Conservation (phyloP, 2,888 invertebrate genomes). For the Cancer borealis region DNA sequence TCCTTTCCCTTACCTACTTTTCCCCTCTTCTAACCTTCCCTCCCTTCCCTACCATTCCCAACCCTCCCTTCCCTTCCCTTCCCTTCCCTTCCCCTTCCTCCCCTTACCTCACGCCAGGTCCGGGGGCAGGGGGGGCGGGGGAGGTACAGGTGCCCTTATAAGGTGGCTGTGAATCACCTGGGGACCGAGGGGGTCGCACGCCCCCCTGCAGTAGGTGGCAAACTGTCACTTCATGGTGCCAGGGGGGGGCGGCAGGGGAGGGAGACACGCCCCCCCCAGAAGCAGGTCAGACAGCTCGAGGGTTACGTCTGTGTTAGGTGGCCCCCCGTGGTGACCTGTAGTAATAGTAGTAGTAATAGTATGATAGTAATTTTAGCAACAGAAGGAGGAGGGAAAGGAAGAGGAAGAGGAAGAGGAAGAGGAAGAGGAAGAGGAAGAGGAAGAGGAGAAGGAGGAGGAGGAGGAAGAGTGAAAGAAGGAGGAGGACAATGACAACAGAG, state of each 20-base stretch:
- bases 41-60: neutral
- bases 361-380: neutral
- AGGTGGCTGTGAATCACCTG: neutral
- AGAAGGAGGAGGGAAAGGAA: too few relatives aligned
- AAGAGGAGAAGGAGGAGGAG: too few relatives aligned
- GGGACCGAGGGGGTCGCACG: constrained; percentile 24
- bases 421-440: neutral
- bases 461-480: neutral
- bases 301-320: neutral
- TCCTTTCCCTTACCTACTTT: neutral
- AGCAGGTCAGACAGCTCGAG: neutral
- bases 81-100: neutral
- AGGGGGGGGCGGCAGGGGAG: neutral
- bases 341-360: neutral
- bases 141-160: neutral
- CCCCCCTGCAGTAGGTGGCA: neutral
- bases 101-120: neutral
- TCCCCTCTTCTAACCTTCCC: neutral
- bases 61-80: neutral
- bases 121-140: neutral
- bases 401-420: neutral
- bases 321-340: neutral
- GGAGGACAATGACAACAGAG: too few relatives aligned
- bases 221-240: neutral
- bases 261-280: neutral